These are phyloP conservation scores for Phyllotis vaccarum DNA, from an alignment of 2,797 vertebrate genomes.

Conservation along the genomic window DNA sequence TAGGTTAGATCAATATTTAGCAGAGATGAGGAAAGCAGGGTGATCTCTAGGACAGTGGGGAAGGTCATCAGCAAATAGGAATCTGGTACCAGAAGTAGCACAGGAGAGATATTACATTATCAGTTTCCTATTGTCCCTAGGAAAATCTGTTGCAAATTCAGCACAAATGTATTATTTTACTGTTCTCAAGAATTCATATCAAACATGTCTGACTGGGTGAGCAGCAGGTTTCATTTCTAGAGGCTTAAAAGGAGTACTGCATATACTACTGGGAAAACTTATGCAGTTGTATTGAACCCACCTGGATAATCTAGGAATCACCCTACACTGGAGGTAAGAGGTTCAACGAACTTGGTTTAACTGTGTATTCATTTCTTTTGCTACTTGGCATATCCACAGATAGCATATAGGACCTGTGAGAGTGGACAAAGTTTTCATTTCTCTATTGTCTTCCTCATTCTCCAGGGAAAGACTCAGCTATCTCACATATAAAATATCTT, in stretches of 20 bases:
- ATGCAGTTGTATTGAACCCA: not conserved
- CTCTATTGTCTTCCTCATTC: not conserved
- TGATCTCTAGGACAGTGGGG: not conserved
- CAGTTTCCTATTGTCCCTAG: not conserved
- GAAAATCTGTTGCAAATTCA: not conserved
- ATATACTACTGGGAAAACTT: not conserved
- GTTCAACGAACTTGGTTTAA: not conserved
- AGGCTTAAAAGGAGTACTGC: not conserved
- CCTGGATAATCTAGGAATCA: not conserved
- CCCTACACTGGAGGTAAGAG: not conserved
- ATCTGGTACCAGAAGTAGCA: not conserved
- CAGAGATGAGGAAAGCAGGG: not conserved
- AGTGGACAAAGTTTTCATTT: not conserved
- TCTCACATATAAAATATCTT: not conserved
- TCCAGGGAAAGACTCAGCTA: not conserved
- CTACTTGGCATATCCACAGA: not conserved
- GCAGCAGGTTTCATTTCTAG: not conserved
- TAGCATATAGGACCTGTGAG: not conserved
- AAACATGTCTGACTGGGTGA: not conserved
- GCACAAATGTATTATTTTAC: not conserved
- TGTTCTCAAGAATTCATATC: not conserved
- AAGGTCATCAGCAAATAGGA: not conserved
- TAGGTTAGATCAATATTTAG: not conserved
- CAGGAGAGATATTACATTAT: not conserved
- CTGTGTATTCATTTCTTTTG: not conserved